Evolutionary conservation across 2,113 vertebrate genomes (phyloP).

Genomic region (Cariama cristata): DNA sequence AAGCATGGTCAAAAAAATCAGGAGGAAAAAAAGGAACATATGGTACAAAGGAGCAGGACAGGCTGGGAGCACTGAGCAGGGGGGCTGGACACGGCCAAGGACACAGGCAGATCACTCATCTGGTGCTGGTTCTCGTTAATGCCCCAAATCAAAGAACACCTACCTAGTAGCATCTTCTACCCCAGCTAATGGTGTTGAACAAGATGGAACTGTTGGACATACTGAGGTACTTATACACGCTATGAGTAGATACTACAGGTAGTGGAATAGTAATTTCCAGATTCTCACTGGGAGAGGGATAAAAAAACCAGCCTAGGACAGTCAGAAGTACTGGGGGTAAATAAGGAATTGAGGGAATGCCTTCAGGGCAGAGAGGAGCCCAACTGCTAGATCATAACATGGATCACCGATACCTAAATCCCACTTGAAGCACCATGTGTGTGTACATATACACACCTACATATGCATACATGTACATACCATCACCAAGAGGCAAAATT

Average conservation of each 20-base stretch:
- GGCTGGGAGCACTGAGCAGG: not conserved
- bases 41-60: not conserved
- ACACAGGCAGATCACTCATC: not conserved
- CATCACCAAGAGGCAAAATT: not conserved
- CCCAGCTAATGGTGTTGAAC: not conserved
- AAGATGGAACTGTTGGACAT: too few species aligned
- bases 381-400: too few species aligned
- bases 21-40: too few species aligned
- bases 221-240: not conserved
- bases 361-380: not conserved
- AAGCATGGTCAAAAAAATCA: not conserved
- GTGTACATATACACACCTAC: fast-evolving
- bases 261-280: not conserved
- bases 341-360: not conserved
- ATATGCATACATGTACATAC: fast-evolving
- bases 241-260: not conserved
- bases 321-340: not conserved
- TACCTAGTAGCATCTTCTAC: not conserved
- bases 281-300: not conserved
- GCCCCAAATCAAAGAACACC: not conserved
- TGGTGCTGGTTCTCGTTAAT: too few species aligned
- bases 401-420: not conserved
- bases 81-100: not conserved
- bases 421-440: not conserved
- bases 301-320: not conserved